Percentiles rank a stretch among this genome's conserved stretches.
These are phyloP conservation scores for Drosophila borborema DNA, from an alignment of 2,888 invertebrate genomes.

Conservation along the genomic window DNA sequence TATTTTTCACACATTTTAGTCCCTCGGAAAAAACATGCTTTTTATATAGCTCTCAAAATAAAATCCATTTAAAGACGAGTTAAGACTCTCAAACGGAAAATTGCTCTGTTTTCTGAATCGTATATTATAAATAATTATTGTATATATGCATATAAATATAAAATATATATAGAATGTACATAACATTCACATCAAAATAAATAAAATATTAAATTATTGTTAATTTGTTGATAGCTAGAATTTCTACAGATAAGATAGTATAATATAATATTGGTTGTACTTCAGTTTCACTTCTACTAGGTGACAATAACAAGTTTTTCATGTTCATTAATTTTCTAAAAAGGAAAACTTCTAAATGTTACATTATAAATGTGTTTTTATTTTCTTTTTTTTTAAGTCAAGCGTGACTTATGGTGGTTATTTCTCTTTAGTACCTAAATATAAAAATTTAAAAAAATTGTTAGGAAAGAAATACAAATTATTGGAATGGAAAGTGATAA, in stretches of 20 bases:
- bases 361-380: slow-evolving; percentile 38
- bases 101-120: background rate
- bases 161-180: slow-evolving; percentile 5
- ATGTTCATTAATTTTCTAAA: slow-evolving; percentile 14
- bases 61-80: background rate
- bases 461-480: background rate
- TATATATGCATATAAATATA: background rate
- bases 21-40: background rate
- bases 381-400: slow-evolving; percentile 3
- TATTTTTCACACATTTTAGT: slow-evolving; percentile 7
- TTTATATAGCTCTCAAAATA: slow-evolving; percentile 12
- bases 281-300: slow-evolving; percentile 5
- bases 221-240: background rate
- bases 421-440: background rate
- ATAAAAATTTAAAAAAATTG: background rate
- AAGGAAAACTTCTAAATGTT: slow-evolving; percentile 10
- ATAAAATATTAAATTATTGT: background rate
- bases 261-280: slow-evolving; percentile 6
- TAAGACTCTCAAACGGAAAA: background rate
- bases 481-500: background rate
- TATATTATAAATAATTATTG: background rate
- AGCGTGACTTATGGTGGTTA: background rate
- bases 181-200: slow-evolving; percentile 4
- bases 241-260: background rate
- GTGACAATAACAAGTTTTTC: background rate